Conservation (phyloP, 2,113 vertebrate species). For the Abramis brama region DNA sequence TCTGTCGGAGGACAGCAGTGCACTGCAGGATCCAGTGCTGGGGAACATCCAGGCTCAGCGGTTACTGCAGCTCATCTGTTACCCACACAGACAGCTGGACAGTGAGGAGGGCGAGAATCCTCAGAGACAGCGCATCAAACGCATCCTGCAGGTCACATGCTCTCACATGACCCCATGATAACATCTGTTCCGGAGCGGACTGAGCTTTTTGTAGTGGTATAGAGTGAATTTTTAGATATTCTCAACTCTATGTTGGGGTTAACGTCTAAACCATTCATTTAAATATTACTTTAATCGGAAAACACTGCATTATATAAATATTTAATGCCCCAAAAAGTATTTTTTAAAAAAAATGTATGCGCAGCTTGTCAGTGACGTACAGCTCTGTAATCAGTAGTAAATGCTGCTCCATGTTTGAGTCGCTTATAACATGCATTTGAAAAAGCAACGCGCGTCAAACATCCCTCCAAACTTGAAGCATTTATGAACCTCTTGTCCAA, state of each 20-base stretch:
- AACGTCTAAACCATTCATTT: not conserved
- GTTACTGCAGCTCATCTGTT: conserved; percentile 97
- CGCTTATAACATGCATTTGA: too few relatives aligned
- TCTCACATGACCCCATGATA: not conserved
- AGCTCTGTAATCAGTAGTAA: too few relatives aligned
- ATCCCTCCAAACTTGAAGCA: too few relatives aligned
- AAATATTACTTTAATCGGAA: not conserved
- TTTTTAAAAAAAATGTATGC: not conserved
- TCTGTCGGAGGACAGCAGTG: conserved; percentile 96
- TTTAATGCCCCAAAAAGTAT: not conserved
- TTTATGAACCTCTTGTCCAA: too few relatives aligned
- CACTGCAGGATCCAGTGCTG: conserved; percentile 96
- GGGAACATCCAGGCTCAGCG: conserved; percentile 96
- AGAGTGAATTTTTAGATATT: not conserved
- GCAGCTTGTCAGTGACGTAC: too few relatives aligned
- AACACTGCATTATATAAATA: too few relatives aligned
- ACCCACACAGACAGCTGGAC: conserved; percentile 94
- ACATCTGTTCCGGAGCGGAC: not conserved
- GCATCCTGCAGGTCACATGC: conserved; percentile 88
- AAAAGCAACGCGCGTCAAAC: too few relatives aligned
- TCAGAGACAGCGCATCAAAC: conserved; percentile 97
- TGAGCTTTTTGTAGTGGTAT: not conserved
- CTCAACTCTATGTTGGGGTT: not conserved
- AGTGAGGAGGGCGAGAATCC: conserved; percentile 96
- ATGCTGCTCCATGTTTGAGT: too few relatives aligned